phyloP scores from a whole-genome alignment of 1,140 invertebrate species.

The Heliconius melpomene region DNA sequence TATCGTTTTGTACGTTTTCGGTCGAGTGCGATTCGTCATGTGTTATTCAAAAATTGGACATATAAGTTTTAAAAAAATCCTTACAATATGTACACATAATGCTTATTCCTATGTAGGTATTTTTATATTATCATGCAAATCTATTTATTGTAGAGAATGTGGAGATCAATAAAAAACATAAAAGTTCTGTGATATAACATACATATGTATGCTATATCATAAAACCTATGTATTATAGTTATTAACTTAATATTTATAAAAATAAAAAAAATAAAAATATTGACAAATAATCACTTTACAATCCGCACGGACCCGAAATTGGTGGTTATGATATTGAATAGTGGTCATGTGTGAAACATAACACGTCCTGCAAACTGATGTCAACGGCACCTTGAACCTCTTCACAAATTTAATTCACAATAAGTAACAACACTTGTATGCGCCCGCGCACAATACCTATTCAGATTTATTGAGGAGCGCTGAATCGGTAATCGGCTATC shows the following conservation, averaged over 20 bases:
- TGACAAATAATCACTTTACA: neutral
- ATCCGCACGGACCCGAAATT: neutral
- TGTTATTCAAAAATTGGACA: constrained; percentile 37
- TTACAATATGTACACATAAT: too few species aligned
- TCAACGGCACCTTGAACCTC: constrained; percentile 63
- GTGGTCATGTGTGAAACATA: constrained; percentile 49
- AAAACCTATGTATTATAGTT: too few species aligned
- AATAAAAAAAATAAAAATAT: neutral
- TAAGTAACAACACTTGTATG: constrained; percentile 70
- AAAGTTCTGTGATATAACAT: too few species aligned
- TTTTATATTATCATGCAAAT: too few species aligned
- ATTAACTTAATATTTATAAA: too few species aligned
- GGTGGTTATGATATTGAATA: constrained; percentile 1
- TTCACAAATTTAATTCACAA: constrained; percentile 70
- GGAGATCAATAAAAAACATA: too few species aligned
- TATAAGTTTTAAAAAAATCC: neutral
- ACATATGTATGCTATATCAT: too few species aligned
- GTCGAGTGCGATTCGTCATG: constrained; percentile 40
- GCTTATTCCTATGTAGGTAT: too few species aligned
- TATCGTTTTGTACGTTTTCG: constrained; percentile 44
- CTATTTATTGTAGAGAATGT: too few species aligned
- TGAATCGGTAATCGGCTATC: constrained; percentile 68
- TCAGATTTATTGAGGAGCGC: constrained; percentile 71
- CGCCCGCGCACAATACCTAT: constrained; percentile 73
- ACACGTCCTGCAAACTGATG: constrained; percentile 63